Conservation (phyloP, 1,140 invertebrate species). For the Drosophila arizonae region DNA sequence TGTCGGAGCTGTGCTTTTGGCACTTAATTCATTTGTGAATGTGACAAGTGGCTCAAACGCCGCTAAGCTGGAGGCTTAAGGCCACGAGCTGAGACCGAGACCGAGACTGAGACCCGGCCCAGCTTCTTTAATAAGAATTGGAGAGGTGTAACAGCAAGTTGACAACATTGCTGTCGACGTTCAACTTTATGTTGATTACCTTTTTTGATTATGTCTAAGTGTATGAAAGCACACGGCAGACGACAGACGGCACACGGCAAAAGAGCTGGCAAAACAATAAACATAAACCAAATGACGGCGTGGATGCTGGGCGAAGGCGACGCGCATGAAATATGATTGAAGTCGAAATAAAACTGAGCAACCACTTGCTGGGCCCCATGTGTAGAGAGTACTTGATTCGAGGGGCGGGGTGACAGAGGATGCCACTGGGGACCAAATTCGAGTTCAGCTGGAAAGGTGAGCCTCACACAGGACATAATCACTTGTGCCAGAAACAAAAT, state of each 20-base stretch:
- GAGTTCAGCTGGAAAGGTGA: conserved; percentile 57
- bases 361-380: conserved; percentile 68
- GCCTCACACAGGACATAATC: conserved; percentile 73
- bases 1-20: conserved; percentile 76
- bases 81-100: conserved; percentile 19
- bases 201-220: conserved; percentile 79
- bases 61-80: conserved; percentile 32
- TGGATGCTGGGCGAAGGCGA: conserved; percentile 16
- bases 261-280: conserved; percentile 74
- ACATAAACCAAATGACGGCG: conserved; percentile 73
- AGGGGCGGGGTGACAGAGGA: conserved; percentile 23
- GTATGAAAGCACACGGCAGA: conserved; percentile 58
- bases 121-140: conserved; percentile 56
- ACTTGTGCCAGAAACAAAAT: conserved; percentile 71
- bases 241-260: conserved; percentile 46
- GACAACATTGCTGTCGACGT: conserved; percentile 64
- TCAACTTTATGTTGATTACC: conserved; percentile 80
- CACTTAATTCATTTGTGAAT: conserved; percentile 80
- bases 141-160: conserved; percentile 51
- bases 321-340: conserved; percentile 76
- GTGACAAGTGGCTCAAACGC: conserved; percentile 65
- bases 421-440: conserved; percentile 63
- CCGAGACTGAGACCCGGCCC: conserved; percentile 1
- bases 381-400: conserved; percentile 50
- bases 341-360: conserved; percentile 71